phyloP scores from a whole-genome alignment of 2,797 vertebrate genomes.

The Clarias laeviceps region DNA sequence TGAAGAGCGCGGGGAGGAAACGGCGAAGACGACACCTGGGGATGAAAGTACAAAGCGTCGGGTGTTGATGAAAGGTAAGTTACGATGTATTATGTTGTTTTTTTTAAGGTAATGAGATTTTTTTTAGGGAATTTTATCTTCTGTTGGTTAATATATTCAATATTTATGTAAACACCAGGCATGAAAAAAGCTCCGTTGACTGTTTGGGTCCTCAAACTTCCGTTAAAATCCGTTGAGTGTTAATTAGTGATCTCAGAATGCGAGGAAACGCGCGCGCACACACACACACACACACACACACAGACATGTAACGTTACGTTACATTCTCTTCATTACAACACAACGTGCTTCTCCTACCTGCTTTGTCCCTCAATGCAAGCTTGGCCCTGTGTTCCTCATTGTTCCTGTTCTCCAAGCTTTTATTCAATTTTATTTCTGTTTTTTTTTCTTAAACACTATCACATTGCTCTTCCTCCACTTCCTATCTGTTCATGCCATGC shows the following conservation, averaged over 20 bases:
- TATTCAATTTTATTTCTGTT: not conserved
- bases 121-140: not conserved
- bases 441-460: not conserved
- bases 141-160: too few species aligned
- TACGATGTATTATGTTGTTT: not conserved
- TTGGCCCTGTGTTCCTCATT: conserved; percentile 11
- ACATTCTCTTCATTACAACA: not conserved
- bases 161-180: not conserved
- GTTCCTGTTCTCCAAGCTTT: conserved; percentile 1
- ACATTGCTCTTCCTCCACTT: not conserved
- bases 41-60: conserved; percentile 29
- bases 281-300: not conserved
- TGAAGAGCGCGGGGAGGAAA: not conserved
- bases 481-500: not conserved
- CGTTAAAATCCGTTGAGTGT: conserved; percentile 16
- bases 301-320: too few species aligned
- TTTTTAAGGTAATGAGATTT: not conserved
- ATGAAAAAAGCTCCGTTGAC: not conserved
- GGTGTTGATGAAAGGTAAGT: conserved; percentile 32
- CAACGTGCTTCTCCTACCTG: not conserved
- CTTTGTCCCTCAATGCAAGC: not conserved
- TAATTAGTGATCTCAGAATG: not conserved
- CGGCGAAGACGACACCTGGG: conserved; percentile 15
- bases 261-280: not conserved
- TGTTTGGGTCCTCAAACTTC: conserved; percentile 8